These are phyloP conservation scores for Drosophila glabriapex DNA, from an alignment of 2,888 invertebrate species.

Conservation along the genomic window DNA sequence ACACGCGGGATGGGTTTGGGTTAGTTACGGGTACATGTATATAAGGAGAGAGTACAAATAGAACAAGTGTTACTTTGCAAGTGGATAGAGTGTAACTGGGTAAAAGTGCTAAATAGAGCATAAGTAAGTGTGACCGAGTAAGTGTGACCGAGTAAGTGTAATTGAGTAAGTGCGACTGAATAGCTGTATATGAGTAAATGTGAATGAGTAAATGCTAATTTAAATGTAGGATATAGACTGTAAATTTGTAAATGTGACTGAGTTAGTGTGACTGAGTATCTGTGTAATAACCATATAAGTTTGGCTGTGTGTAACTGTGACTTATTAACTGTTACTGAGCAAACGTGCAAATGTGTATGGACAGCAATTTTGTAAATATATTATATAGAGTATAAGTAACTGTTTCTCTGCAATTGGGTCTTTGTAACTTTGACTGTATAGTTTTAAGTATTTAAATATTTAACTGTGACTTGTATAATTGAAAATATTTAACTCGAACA, in stretches of 20 bases:
- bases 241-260: background rate
- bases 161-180: too few relatives aligned
- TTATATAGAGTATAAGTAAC: background rate
- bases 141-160: too few relatives aligned
- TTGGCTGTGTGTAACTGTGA: background rate
- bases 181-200: background rate
- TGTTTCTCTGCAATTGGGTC: background rate
- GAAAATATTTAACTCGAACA: background rate
- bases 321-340: background rate
- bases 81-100: background rate
- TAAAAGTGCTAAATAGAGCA: background rate
- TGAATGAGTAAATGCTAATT: background rate
- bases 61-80: background rate
- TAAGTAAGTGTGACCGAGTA: background rate
- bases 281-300: background rate
- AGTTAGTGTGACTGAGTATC: background rate
- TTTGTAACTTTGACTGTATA: background rate
- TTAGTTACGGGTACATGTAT: conserved; percentile 7
- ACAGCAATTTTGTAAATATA: background rate
- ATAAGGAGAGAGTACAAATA: background rate
- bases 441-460: background rate
- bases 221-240: background rate
- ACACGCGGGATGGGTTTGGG: background rate
- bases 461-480: background rate
- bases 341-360: background rate